phyloP scores from a whole-genome alignment of 1,140 invertebrate genomes.

The Potamilus streckersoni region DNA sequence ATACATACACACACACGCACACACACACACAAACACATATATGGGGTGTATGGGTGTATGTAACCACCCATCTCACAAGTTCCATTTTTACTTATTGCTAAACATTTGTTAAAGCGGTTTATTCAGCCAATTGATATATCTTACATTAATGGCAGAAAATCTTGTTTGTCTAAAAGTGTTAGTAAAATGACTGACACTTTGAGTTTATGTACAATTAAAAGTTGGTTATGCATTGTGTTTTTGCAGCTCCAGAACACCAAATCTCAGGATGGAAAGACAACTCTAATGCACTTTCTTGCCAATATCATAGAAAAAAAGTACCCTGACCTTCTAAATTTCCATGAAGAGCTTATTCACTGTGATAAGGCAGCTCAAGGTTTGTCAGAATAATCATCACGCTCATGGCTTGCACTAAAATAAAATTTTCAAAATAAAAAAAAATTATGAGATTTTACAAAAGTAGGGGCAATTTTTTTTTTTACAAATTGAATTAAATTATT shows the following conservation, averaged over 20 bases:
- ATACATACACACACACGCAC: too few species aligned
- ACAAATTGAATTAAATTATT: too few species aligned
- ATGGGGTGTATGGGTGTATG: too few species aligned
- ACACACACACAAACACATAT: too few species aligned
- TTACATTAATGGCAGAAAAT: neutral
- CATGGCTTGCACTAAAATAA: too few species aligned
- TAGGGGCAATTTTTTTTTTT: too few species aligned
- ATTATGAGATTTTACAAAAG: too few species aligned
- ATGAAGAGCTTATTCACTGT: conserved; percentile 88
- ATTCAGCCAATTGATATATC: neutral
- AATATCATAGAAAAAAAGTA: conserved; percentile 90
- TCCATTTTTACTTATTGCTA: neutral
- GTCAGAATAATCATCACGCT: too few species aligned
- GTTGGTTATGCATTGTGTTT: conserved; percentile 5
- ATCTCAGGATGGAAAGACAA: conserved; percentile 91
- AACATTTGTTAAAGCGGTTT: neutral
- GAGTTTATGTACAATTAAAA: neutral
- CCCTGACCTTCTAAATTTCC: conserved; percentile 84
- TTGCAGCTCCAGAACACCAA: conserved; percentile 91
- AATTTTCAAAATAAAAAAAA: too few species aligned
- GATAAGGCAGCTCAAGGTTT: conserved; percentile 70
- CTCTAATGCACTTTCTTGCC: conserved; percentile 92
- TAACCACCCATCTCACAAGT: neutral
- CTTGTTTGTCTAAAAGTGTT: too few species aligned
- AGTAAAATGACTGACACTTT: neutral